These are phyloP conservation scores for Lycaena phlaeas DNA, from an alignment of 2,888 invertebrate genomes.

Conservation along the genomic window DNA sequence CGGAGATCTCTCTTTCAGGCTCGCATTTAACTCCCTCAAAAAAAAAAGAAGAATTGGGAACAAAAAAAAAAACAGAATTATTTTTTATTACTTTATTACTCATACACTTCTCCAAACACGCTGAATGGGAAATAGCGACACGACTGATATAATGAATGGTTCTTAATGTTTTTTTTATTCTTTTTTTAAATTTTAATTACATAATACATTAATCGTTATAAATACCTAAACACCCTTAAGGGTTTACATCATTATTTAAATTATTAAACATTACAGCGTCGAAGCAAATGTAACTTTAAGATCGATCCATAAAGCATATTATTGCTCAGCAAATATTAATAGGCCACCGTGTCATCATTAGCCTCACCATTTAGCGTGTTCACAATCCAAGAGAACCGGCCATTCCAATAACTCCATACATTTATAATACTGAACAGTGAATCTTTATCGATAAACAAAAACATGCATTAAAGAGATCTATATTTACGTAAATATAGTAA, in stretches of 20 bases:
- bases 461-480: no score
- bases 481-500: no score
- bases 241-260: slow-evolving; percentile 52
- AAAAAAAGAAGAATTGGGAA: no score
- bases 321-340: slow-evolving; percentile 6
- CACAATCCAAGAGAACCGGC: slow-evolving; percentile 11
- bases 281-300: not conserved
- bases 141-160: slow-evolving; percentile 54
- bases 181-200: slow-evolving; percentile 36
- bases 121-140: slow-evolving; percentile 55
- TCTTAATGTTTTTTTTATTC: slow-evolving; percentile 20
- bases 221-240: slow-evolving; percentile 42
- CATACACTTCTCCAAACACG: slow-evolving; percentile 59
- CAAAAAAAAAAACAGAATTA: slow-evolving; percentile 20
- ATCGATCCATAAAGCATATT: not conserved
- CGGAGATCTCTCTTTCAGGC: no score
- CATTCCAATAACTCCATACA: slow-evolving; percentile 2
- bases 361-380: slow-evolving; percentile 52
- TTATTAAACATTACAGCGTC: slow-evolving; percentile 42
- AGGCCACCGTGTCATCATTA: slow-evolving; percentile 31
- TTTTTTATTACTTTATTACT: slow-evolving; percentile 51
- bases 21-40: no score
- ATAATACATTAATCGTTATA: slow-evolving; percentile 47
- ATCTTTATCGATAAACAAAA: no score
- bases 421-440: no score